Evolutionary conservation across 2,888 invertebrate genomes (phyloP), one percentile per base, ranked within the genome.

Genomic region (Pristionchus maxplancki): DNA sequence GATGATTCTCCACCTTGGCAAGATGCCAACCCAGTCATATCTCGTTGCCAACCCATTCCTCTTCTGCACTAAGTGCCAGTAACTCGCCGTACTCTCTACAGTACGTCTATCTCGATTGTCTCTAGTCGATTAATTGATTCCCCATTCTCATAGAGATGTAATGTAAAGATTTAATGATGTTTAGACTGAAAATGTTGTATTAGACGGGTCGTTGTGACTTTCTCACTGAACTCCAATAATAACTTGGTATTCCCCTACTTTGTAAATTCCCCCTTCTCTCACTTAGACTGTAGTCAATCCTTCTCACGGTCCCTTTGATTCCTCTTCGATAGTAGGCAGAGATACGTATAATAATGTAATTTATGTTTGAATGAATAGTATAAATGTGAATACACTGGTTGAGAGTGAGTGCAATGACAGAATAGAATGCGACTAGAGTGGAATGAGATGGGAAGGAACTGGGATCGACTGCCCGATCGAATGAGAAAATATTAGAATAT

Each of bases 111-210:
- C 34, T 74, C 64, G 64, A 40, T 74, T 67, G 67, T 58, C 58
- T 67, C 67, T 67, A 67, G 67, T 67, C 67, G 67, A 67, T 67
- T 34, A 67, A 34, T 67, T 74, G 71, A 6, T 64, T 64, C 64
- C 64, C 9, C 31, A 44, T 74, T 74, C 71, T 74, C 71, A 74
- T 31, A 74, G 71, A 74, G 71, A 74, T 74, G 71, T 74, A 64
- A 37, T 71, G 71, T 71, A 71, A 37, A 28, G n/a, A 74, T 74
- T 64, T 15, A 64, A 9, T 58, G 58, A 58, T 58, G 58, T 58
- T 74, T 74, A 74, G 71, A 74, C 31, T 67, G 31, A 74, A 37
- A 74, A 74, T 74, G 31, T 28, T 64, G 64, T 64, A 28, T 67
- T 67, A 40, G 71, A 74, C 71, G 71, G 71, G 71, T 74, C 71